Evolutionary conservation across 1,140 invertebrate species (phyloP), one percentile per base, ranked within the genome.

Genomic region (Vollenhovia emeryi): DNA sequence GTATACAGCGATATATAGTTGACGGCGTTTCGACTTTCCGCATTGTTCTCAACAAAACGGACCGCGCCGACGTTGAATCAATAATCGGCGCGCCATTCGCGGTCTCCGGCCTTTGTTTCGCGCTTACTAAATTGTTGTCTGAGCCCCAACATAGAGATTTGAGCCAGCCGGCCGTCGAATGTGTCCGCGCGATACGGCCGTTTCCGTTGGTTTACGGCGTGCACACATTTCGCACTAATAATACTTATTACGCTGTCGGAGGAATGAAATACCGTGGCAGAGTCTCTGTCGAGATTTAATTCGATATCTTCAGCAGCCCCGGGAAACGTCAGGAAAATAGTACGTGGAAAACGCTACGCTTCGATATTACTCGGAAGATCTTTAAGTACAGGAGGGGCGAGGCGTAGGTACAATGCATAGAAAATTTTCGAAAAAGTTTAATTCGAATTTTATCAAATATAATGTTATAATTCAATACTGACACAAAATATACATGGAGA

Each of bases 41-140:
- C 27, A 82, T 82, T 82, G 78, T 82, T 73, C 24, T 40, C 66
- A 21, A 82, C 52, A 57, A 82, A 73, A 82, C 36, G 50, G 36
- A 80, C 66, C 78, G 78, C 36, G 66, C 78, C 78, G 66, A 80
- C 64, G 48, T 57, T 71, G 27, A 80, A 82, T 82, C 78, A 82
- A 82, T 73, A 69, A 82, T 82, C 62, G 75, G 21, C 50, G 36
- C 78, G 43, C 66, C 50, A 82, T 82, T 82, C 64, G 73, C 24
- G 48, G 64, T 55, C 64, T 80, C 62, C 36, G 36, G 48, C 48
- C 40, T 73, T 82, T 82, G 66, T 82, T n/a, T n/a, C 78, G 50
- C 66, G 50, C 27, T 57, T 71, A 24, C 78, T 82, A 82, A 82
- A 82, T 71, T 82, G 66, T 82, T 73, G 66, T 82, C 78, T 82